A percentile compares a stretch with the other conserved stretches of the same genome.
phyloP scores from a whole-genome alignment of 2,797 vertebrate species.

The Glyptemys insculpta region DNA sequence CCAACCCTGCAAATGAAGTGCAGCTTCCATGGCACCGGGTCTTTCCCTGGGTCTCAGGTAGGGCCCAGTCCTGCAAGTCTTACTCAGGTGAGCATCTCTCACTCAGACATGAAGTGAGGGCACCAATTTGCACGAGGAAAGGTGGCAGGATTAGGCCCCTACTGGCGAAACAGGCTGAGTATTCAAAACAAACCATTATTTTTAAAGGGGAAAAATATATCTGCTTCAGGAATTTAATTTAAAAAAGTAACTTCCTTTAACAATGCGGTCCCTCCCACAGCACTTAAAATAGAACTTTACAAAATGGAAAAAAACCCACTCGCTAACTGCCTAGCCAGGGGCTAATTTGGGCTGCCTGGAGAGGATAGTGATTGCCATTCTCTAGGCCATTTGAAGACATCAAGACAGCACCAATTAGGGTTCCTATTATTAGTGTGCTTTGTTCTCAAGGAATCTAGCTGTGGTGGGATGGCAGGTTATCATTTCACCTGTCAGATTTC shows the following conservation, averaged over 20 bases:
- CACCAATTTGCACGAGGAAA: not conserved
- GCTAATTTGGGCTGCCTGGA: not conserved
- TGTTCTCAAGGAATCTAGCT: not conserved
- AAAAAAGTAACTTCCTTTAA: not conserved
- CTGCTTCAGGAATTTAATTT: not conserved
- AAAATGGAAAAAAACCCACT: not conserved
- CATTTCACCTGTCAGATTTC: conserved; percentile 1
- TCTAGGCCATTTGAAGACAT: not conserved
- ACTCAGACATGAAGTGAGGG: not conserved
- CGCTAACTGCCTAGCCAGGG: not conserved
- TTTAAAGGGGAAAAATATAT: not conserved
- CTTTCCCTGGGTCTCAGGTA: not conserved
- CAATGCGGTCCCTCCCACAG: not conserved
- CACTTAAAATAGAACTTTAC: not conserved
- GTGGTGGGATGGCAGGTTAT: conserved; percentile 20
- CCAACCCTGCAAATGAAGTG: not conserved
- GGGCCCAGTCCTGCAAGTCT: not conserved
- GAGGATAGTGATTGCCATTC: not conserved
- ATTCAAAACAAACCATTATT: not conserved
- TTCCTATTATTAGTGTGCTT: conserved; percentile 29
- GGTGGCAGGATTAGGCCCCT: not conserved
- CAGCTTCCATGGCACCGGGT: no score
- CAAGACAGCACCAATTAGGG: not conserved
- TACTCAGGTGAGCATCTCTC: not conserved
- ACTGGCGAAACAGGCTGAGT: not conserved